Percentiles rank a stretch among this genome's conserved stretches.
phyloP scores from a whole-genome alignment of 2,113 vertebrate genomes.

The Cephalopterus ornatus region DNA sequence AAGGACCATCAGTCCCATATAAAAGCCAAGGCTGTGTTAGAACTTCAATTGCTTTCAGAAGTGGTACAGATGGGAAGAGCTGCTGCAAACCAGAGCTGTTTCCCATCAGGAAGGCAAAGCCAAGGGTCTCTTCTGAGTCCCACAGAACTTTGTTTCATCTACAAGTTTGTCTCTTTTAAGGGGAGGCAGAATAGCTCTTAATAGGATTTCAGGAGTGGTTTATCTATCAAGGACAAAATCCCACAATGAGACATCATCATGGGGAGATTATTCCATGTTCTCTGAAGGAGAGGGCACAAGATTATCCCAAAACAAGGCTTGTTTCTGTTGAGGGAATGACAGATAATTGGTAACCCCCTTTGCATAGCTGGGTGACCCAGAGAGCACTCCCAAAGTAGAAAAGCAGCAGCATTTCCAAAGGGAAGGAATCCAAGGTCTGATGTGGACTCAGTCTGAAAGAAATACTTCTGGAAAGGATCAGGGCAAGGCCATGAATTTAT shows the following conservation, averaged over 20 bases:
- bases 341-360: conserved; percentile 11
- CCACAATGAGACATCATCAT: neutral
- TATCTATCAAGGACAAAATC: conserved; percentile 22
- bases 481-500: conserved; percentile 61
- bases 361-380: neutral
- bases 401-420: conserved; percentile 9
- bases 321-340: conserved; percentile 12
- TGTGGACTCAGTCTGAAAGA: neutral
- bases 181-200: neutral
- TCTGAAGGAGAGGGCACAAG: conserved; percentile 28
- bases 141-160: neutral
- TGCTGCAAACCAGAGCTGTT: neutral
- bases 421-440: neutral
- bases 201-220: neutral
- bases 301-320: neutral
- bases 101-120: neutral
- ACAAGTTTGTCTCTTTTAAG: neutral
- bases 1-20: neutral
- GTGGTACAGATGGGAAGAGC: neutral
- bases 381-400: neutral
- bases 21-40: neutral
- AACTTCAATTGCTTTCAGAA: neutral
- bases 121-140: neutral
- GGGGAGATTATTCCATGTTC: conserved; percentile 11
- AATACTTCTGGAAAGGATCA: conserved; percentile 65